These are phyloP conservation scores for Notocelia uddmanniana DNA, from an alignment of 2,888 invertebrate genomes.

Conservation along the genomic window DNA sequence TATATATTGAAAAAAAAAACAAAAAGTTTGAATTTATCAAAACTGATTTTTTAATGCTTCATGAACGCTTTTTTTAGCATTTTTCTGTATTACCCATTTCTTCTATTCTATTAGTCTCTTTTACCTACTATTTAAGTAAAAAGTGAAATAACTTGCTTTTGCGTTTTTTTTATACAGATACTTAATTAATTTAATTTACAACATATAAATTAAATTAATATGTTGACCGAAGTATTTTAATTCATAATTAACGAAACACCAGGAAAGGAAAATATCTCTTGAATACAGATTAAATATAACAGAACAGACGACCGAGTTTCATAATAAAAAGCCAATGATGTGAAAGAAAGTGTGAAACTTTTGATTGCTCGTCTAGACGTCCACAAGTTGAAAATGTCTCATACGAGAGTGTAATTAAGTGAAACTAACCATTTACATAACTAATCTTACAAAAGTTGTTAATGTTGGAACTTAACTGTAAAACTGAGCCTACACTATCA, in stretches of 20 bases:
- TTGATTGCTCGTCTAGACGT: conserved; percentile 56
- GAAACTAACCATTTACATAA: conserved; percentile 62
- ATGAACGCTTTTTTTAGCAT: too few species aligned
- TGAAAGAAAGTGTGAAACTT: conserved; percentile 24
- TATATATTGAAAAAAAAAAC: too few species aligned
- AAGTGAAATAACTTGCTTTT: too few species aligned
- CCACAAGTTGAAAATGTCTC: conserved; percentile 55
- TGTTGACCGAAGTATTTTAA: too few species aligned
- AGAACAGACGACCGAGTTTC: background rate
- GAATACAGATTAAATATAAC: background rate
- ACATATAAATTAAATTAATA: too few species aligned
- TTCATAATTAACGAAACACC: background rate
- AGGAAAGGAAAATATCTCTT: background rate
- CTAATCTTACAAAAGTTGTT: conserved; percentile 58
- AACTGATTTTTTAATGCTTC: too few species aligned
- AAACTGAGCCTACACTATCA: conserved; percentile 50
- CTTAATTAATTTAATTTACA: too few species aligned
- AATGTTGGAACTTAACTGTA: conserved; percentile 49
- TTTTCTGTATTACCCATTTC: too few species aligned
- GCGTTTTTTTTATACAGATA: too few species aligned
- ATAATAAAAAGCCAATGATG: conserved; percentile 9
- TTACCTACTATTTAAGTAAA: too few species aligned
- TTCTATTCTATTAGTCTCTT: too few species aligned
- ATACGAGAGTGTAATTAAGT: conserved; percentile 59
- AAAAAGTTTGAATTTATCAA: too few species aligned